Conservation (phyloP, 2,888 invertebrate genomes). For the Argynnis bischoffii region DNA sequence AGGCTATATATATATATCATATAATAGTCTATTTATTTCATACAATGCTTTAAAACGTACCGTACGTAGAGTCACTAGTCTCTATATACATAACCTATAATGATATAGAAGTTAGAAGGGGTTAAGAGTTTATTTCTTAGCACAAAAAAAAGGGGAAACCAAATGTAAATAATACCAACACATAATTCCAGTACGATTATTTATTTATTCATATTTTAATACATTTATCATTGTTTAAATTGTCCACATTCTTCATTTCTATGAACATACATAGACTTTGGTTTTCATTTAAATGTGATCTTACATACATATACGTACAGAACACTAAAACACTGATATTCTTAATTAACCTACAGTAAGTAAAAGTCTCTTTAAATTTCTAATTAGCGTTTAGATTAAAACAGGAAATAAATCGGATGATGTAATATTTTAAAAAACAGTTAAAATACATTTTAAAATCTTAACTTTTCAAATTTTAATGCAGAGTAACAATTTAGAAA, state of each 20-base stretch:
- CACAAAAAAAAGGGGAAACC: background rate
- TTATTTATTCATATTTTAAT: constrained; percentile 68
- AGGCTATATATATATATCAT: no score
- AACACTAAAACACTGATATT: constrained; percentile 58
- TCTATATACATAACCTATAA: no score
- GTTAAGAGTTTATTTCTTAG: background rate
- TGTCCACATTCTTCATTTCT: constrained; percentile 24
- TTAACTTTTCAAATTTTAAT: constrained; percentile 42
- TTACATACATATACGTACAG: constrained; percentile 41
- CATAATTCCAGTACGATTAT: constrained; percentile 59
- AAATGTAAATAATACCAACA: constrained; percentile 20
- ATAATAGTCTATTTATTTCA: no score
- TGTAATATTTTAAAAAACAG: constrained; percentile 57
- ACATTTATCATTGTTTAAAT: constrained; percentile 43
- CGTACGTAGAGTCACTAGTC: no score
- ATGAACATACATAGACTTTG: constrained; percentile 45
- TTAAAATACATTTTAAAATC: constrained; percentile 54
- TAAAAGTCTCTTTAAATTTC: constrained; percentile 65
- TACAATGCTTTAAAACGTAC: no score
- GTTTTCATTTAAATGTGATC: constrained; percentile 43
- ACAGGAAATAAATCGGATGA: constrained; percentile 41
- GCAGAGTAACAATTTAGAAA: constrained; percentile 65
- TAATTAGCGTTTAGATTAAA: constrained; percentile 46
- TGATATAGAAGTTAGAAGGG: background rate
- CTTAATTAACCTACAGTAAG: constrained; percentile 60